Evolutionary conservation across 1,140 invertebrate genomes (phyloP).

Genomic region (Argopecten irradians): DNA sequence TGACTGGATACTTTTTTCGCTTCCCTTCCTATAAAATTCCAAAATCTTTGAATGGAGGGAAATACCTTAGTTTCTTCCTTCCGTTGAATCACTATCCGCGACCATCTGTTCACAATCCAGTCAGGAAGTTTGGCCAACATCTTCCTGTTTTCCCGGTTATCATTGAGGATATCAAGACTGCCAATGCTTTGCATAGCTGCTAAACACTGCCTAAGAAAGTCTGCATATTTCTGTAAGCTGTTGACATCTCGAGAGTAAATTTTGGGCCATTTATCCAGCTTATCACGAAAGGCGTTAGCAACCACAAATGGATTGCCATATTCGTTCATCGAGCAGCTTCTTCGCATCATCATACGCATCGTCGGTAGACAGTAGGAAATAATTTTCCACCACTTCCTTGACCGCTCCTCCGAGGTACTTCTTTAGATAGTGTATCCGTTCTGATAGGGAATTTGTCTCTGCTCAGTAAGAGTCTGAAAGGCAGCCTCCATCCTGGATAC

Average conservation of each 20-base stretch:
- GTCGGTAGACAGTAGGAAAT: slow-evolving; percentile 43
- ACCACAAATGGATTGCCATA: slow-evolving; percentile 53
- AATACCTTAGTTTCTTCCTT: slow-evolving; percentile 29
- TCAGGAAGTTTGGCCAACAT: slow-evolving; percentile 55
- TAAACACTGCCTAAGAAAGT: slow-evolving; percentile 55
- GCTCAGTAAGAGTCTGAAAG: slow-evolving; percentile 90
- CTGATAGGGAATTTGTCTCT: slow-evolving; percentile 87
- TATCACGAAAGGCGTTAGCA: slow-evolving; percentile 45
- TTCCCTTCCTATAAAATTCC: slow-evolving; percentile 49
- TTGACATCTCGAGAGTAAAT: slow-evolving; percentile 36
- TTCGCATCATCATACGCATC: slow-evolving; percentile 49
- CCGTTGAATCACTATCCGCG: slow-evolving; percentile 32
- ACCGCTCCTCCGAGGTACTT: slow-evolving; percentile 63
- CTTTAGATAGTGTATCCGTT: slow-evolving; percentile 67
- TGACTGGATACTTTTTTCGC: slow-evolving; percentile 53
- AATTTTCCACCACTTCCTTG: slow-evolving; percentile 41
- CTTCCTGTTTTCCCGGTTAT: slow-evolving; percentile 54
- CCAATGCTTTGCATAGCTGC: slow-evolving; percentile 43
- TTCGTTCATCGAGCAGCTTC: slow-evolving; percentile 42
- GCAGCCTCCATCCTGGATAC: slow-evolving; percentile 76
- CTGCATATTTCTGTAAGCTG: slow-evolving; percentile 45
- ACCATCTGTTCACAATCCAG: slow-evolving; percentile 54
- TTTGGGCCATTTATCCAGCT: slow-evolving; percentile 55
- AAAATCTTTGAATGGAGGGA: slow-evolving; percentile 50
- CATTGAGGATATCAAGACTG: slow-evolving; percentile 50